Evolutionary conservation across 2,797 vertebrate genomes (phyloP).

Genomic region (Lacerta bilineata): DNA sequence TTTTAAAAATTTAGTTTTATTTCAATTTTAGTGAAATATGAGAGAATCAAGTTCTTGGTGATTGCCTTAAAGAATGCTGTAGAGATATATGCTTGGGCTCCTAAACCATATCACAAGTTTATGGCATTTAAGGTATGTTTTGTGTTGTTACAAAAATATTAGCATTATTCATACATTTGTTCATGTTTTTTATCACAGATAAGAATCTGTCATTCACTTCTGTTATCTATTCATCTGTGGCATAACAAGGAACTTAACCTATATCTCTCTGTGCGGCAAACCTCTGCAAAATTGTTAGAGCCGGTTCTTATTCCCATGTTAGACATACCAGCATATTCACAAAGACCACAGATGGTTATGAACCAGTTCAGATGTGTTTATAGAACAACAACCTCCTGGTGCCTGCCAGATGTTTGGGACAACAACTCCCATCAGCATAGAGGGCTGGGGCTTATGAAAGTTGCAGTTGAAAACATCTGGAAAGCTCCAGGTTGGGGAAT

Average conservation of each 20-base stretch:
- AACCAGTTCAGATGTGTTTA: background rate
- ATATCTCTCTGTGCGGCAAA: background rate
- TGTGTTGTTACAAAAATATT: slow-evolving; percentile 18
- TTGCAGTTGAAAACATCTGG: background rate
- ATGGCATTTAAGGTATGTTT: slow-evolving; percentile 97
- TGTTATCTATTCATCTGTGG: slow-evolving; percentile 31
- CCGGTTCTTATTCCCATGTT: background rate
- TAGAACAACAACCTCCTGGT: too few relatives aligned
- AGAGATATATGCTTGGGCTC: slow-evolving; percentile 99
- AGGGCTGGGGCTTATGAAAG: too few relatives aligned
- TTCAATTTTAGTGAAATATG: slow-evolving; percentile 92
- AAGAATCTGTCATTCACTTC: background rate
- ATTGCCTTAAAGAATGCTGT: slow-evolving; percentile 98
- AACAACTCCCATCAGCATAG: too few relatives aligned
- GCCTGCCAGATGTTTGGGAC: too few relatives aligned
- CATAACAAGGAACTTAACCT: background rate
- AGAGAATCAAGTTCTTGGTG: slow-evolving; percentile 98
- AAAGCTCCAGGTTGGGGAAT: background rate
- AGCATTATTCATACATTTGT: background rate
- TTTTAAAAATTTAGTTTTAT: slow-evolving; percentile 37
- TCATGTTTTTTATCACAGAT: background rate
- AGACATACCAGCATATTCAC: background rate
- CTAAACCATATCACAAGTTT: slow-evolving; percentile 99
- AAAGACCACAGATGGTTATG: background rate
- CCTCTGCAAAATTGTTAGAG: background rate